Evolutionary conservation across 2,113 vertebrate species (phyloP).

Genomic region (Panthera leo): DNA sequence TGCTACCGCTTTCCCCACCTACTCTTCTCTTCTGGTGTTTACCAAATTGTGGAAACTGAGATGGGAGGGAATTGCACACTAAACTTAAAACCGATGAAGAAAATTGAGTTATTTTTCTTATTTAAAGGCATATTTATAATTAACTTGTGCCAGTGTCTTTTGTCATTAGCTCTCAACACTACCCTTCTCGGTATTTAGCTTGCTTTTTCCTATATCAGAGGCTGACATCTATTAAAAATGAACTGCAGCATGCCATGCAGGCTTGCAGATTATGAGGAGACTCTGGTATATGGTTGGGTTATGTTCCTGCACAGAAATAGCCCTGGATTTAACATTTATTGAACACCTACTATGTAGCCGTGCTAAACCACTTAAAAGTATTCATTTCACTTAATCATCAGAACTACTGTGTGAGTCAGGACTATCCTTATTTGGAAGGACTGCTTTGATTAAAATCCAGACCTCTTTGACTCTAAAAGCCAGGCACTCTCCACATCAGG

Average conservation of each 20-base stretch:
- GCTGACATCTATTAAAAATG: background rate
- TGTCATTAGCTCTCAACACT: background rate
- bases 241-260: background rate
- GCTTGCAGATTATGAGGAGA: background rate
- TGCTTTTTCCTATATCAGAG: background rate
- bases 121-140: background rate
- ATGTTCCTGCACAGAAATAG: background rate
- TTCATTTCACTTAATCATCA: background rate
- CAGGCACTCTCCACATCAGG: background rate
- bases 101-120: background rate
- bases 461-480: background rate
- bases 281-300: background rate
- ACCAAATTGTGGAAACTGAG: background rate
- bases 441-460: background rate
- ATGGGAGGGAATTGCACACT: background rate
- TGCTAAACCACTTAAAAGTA: background rate
- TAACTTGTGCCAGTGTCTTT: background rate
- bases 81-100: background rate
- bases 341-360: background rate
- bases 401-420: background rate
- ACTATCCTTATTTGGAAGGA: constrained; percentile 18
- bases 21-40: background rate
- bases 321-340: background rate
- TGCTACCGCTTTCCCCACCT: background rate
- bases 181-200: background rate